Evolutionary conservation across 2,113 vertebrate genomes (phyloP).

Genomic region (Ramphastos sulfuratus): DNA sequence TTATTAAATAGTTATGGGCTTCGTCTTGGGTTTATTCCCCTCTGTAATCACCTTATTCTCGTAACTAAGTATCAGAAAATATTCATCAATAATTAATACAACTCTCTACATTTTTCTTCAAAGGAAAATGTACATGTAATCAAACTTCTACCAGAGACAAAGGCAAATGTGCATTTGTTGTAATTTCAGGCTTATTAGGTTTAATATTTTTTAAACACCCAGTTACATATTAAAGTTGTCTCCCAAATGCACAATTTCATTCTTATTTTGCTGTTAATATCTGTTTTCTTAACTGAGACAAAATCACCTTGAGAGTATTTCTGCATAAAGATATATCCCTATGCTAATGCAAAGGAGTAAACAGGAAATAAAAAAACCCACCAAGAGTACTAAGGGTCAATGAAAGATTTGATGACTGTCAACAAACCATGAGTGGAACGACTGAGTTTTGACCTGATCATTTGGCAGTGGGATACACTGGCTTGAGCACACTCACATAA

Average conservation of each 20-base stretch:
- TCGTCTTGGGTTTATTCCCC: not conserved
- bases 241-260: not conserved
- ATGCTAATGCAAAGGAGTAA: not conserved
- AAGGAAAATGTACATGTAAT: not conserved
- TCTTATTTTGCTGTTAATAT: not conserved
- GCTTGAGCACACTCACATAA: not conserved
- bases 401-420: not conserved
- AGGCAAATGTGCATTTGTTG: not conserved
- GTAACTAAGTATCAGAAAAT: not conserved
- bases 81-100: not conserved
- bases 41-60: not conserved
- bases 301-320: not conserved
- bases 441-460: not conserved
- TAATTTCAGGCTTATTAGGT: not conserved
- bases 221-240: not conserved
- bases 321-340: not conserved
- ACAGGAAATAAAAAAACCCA: not conserved
- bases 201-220: not conserved
- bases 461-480: not conserved
- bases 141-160: not conserved
- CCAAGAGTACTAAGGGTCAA: not conserved
- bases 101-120: not conserved
- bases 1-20: not conserved
- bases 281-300: not conserved
- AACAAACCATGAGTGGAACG: not conserved